Evolutionary conservation across 2,113 vertebrate genomes (phyloP).

Genomic region (Stegastes partitus): DNA sequence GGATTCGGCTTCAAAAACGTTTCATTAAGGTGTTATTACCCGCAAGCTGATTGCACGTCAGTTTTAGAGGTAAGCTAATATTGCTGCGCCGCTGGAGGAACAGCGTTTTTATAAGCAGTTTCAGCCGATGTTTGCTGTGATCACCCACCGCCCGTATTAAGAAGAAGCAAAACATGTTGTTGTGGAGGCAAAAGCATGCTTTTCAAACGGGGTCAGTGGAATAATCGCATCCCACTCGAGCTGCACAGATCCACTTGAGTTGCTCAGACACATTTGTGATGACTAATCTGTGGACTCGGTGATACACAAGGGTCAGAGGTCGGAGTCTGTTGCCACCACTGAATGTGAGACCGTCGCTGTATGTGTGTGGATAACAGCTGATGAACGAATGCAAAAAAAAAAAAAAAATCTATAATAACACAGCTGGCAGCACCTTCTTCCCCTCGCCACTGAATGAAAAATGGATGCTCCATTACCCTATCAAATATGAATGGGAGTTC

Average conservation of each 20-base stretch:
- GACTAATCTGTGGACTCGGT: constrained; percentile 46
- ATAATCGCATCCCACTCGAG: constrained; percentile 46
- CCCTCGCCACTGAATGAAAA: constrained; percentile 42
- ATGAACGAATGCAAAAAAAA: constrained; percentile 32
- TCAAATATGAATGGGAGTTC: constrained; percentile 72
- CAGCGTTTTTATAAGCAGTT: background rate
- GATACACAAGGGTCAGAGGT: constrained; percentile 47
- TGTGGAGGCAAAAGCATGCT: constrained; percentile 15
- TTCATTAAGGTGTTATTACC: constrained; percentile 63
- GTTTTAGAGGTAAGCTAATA: constrained; percentile 28
- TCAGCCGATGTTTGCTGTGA: constrained; percentile 2
- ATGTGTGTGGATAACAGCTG: constrained; percentile 22
- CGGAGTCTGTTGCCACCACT: background rate
- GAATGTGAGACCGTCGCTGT: constrained; percentile 38
- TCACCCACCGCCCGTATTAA: background rate
- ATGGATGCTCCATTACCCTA: constrained; percentile 66
- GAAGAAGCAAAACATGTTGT: constrained; percentile 4
- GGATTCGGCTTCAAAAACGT: constrained; percentile 54
- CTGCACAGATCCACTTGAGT: constrained; percentile 30
- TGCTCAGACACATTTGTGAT: constrained; percentile 35
- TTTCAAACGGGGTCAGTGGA: constrained; percentile 53
- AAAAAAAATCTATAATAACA: constrained; percentile 50
- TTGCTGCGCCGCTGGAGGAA: background rate
- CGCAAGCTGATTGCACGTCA: constrained; percentile 51
- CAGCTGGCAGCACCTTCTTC: constrained; percentile 56